Conservation (phyloP, 2,888 invertebrate species). For the Lordiphosa fenestrarum region DNA sequence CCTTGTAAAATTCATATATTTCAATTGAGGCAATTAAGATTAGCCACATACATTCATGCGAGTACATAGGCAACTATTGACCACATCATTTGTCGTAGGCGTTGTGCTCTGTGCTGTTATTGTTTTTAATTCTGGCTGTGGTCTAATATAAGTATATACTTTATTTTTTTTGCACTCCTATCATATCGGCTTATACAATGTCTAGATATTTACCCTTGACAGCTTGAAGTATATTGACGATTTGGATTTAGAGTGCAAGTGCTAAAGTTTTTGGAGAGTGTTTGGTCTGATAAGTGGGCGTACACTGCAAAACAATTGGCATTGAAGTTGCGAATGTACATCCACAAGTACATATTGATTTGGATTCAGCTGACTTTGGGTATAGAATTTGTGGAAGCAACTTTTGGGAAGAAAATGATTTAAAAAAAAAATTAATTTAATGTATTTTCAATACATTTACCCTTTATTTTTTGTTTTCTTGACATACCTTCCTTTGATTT, state of each 20-base stretch:
- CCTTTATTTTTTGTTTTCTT: too few species aligned
- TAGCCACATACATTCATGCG: not conserved
- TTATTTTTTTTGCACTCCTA: conserved; percentile 4
- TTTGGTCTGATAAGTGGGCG: conserved; percentile 12
- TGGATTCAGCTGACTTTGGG: too few species aligned
- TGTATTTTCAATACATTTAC: too few species aligned
- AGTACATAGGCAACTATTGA: not conserved
- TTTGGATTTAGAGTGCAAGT: conserved; percentile 6
- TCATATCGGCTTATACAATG: conserved; percentile 23
- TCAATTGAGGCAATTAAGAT: conserved; percentile 1
- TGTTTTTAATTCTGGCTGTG: not conserved
- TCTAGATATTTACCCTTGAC: conserved; percentile 15
- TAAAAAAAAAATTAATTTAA: too few species aligned
- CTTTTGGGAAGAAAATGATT: too few species aligned
- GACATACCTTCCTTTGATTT: too few species aligned
- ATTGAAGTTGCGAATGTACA: too few species aligned
- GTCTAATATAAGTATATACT: conserved; percentile 1
- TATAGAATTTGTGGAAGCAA: too few species aligned
- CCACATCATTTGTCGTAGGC: conserved; percentile 4
- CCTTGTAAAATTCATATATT: conserved; percentile 1
- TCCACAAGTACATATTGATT: too few species aligned
- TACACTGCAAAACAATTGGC: not conserved
- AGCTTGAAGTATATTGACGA: conserved; percentile 10
- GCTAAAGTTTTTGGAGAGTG: conserved; percentile 12
- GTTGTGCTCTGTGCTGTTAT: not conserved